Percentiles rank a stretch among this genome's conserved stretches.
These are phyloP conservation scores for Platysteira castanea DNA, from an alignment of 2,113 vertebrate species.

Conservation along the genomic window DNA sequence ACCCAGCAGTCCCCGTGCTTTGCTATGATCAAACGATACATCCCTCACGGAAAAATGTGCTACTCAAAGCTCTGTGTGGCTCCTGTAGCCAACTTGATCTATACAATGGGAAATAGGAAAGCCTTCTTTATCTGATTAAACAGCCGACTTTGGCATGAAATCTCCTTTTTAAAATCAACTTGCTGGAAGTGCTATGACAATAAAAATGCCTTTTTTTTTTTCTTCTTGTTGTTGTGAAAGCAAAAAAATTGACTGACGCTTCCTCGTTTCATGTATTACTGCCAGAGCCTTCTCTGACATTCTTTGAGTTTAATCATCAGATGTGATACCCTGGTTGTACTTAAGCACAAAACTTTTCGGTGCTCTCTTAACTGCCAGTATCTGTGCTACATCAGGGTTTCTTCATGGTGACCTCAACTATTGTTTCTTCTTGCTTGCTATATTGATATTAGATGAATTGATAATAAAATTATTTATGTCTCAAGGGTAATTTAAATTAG, in stretches of 20 bases:
- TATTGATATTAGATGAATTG: background rate
- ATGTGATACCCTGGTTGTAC: background rate
- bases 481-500: background rate
- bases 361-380: background rate
- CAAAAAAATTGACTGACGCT: background rate
- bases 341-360: constrained; percentile 4
- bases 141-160: constrained; percentile 52
- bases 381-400: background rate
- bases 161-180: constrained; percentile 53
- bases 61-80: constrained; percentile 61
- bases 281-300: background rate
- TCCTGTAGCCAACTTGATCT: constrained; percentile 52
- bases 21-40: constrained; percentile 57
- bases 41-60: constrained; percentile 29
- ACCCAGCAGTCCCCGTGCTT: constrained; percentile 45
- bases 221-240: background rate
- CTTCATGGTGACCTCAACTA: background rate
- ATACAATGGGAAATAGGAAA: constrained; percentile 58
- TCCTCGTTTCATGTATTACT: background rate
- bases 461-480: background rate
- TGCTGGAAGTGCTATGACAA: constrained; percentile 50
- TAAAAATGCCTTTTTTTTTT: constrained; percentile 6
- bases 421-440: background rate
- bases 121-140: constrained; percentile 60
- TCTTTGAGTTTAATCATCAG: constrained; percentile 23